Evolutionary conservation across 2,113 vertebrate genomes (phyloP).

Genomic region (Rutilus rutilus): DNA sequence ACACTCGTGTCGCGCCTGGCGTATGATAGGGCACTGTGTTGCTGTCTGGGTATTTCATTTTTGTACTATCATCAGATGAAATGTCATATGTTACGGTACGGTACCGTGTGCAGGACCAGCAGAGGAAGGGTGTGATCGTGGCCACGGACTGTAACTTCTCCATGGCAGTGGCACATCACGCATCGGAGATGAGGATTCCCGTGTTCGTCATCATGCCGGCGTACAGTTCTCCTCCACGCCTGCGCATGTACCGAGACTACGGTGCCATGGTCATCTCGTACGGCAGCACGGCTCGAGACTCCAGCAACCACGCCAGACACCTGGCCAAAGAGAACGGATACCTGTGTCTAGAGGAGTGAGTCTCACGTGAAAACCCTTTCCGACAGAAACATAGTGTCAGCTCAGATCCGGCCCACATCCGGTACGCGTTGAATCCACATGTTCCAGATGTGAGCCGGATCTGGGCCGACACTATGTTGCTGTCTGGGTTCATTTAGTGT

Average conservation of each 20-base stretch:
- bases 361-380: conserved; percentile 8
- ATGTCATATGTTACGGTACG: not conserved
- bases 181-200: conserved; percentile 80
- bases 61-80: not conserved
- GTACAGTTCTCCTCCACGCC: conserved; percentile 73
- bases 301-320: conserved; percentile 80
- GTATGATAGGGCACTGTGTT: too few species aligned
- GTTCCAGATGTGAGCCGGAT: too few species aligned
- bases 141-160: conserved; percentile 87
- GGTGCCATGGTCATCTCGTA: conserved; percentile 89
- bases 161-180: conserved; percentile 86
- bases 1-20: too few species aligned
- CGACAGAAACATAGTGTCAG: too few species aligned
- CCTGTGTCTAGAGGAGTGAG: conserved; percentile 89
- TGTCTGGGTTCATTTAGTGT: too few species aligned
- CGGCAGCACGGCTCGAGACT: conserved; percentile 76
- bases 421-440: too few species aligned
- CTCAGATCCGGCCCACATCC: too few species aligned
- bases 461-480: too few species aligned
- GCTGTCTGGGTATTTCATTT: not conserved
- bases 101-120: conserved; percentile 79
- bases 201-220: conserved; percentile 85
- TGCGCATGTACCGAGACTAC: conserved; percentile 84
- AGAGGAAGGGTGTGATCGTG: conserved; percentile 88
- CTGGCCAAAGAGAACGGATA: conserved; percentile 85